Percentiles rank a stretch among this genome's conserved stretches.
These are phyloP conservation scores for Coregonus suidteri DNA, from an alignment of 2,797 vertebrate genomes.

Conservation along the genomic window DNA sequence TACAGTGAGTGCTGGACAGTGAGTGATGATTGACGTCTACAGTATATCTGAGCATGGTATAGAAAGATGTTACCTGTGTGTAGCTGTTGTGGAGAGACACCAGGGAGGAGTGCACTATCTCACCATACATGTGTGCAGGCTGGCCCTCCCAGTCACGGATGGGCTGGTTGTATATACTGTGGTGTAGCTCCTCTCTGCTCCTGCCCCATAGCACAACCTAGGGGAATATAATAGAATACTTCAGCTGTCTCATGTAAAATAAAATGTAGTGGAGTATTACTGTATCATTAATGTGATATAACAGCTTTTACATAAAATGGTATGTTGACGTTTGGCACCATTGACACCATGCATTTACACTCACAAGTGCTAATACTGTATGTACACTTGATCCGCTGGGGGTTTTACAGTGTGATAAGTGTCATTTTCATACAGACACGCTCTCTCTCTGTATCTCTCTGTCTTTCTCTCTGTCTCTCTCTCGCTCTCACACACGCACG, in stretches of 20 bases:
- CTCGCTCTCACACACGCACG: no score
- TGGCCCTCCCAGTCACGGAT: constrained; percentile 82
- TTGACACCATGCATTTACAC: not conserved
- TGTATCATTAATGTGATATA: no score
- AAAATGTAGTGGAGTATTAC: not conserved
- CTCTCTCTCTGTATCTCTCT: constrained; percentile 7
- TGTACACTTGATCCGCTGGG: not conserved
- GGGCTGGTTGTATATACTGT: constrained; percentile 72
- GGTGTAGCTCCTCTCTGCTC: constrained; percentile 72
- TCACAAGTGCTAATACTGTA: not conserved
- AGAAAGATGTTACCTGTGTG: constrained; percentile 39
- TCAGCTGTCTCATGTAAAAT: not conserved
- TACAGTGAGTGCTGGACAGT: not conserved
- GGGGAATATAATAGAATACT: constrained; percentile 24
- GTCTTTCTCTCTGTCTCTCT: no score
- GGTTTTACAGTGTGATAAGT: not conserved
- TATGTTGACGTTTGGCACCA: not conserved
- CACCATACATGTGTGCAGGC: constrained; percentile 74
- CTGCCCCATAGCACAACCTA: constrained; percentile 78
- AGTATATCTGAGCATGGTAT: not conserved
- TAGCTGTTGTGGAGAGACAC: constrained; percentile 69
- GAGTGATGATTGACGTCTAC: not conserved
- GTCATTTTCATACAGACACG: not conserved
- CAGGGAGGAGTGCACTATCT: constrained; percentile 80
- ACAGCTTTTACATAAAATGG: no score